Evolutionary conservation across 2,113 vertebrate genomes (phyloP).

Genomic region (Gasterosteus nipponicus): DNA sequence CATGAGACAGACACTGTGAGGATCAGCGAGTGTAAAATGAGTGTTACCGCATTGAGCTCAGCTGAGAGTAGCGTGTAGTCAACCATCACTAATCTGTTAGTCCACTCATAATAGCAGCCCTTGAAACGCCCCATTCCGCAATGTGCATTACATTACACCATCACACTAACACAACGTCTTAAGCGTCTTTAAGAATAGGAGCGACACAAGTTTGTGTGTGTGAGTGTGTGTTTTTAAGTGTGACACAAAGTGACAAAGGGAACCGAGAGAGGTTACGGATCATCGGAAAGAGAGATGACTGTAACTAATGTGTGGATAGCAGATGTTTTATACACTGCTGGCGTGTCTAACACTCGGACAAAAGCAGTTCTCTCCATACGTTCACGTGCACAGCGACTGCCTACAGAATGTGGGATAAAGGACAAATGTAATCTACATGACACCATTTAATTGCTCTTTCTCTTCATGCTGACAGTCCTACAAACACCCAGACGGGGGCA

Average conservation of each 20-base stretch:
- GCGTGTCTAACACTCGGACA: conserved; percentile 4
- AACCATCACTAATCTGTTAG: conserved; percentile 57
- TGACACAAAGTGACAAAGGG: conserved; percentile 14
- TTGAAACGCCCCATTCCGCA: conserved; percentile 25
- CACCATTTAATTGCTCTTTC: conserved; percentile 13
- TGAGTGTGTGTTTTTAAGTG: conserved; percentile 23
- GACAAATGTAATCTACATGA: neutral
- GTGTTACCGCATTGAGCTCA: conserved; percentile 29
- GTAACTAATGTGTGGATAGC: conserved; percentile 25
- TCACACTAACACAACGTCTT: conserved; percentile 29
- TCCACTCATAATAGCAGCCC: conserved; percentile 33
- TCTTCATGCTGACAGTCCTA: neutral
- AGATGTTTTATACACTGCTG: neutral
- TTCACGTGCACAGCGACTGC: neutral
- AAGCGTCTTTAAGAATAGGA: conserved; percentile 22
- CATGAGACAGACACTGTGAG: conserved; percentile 17
- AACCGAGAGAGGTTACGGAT: conserved; percentile 8
- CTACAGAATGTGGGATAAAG: neutral
- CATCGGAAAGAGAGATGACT: conserved; percentile 7
- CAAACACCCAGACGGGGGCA: neutral
- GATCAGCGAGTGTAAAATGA: conserved; percentile 56
- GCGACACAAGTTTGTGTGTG: conserved; percentile 13
- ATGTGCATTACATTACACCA: conserved; percentile 33
- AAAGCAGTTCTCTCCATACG: conserved; percentile 1
- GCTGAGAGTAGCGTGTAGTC: conserved; percentile 22